These are phyloP conservation scores for Lepetodrilus schrolli DNA, from an alignment of 2,888 invertebrate genomes.

Conservation along the genomic window DNA sequence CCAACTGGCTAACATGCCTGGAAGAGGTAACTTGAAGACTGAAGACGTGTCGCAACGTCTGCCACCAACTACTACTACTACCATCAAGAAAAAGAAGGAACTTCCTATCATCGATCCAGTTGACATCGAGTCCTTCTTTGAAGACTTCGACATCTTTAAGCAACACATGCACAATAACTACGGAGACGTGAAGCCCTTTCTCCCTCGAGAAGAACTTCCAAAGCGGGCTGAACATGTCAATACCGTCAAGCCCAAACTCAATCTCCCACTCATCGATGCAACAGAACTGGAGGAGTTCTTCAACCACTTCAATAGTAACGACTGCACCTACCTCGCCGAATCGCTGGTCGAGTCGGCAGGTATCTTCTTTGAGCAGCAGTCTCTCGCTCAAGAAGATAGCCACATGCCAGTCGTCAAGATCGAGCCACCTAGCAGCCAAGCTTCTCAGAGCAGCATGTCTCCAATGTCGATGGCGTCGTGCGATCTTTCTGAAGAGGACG, in stretches of 20 bases:
- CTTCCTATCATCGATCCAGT: conserved; percentile 47
- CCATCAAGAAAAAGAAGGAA: conserved; percentile 32
- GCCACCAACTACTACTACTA: not conserved
- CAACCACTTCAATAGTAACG: conserved; percentile 25
- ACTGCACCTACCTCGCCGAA: conserved; percentile 31
- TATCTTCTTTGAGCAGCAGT: conserved; percentile 10
- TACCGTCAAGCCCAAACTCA: conserved; percentile 37
- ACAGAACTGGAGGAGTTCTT: conserved; percentile 61
- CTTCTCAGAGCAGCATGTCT: conserved; percentile 12
- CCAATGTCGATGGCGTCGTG: conserved; percentile 18
- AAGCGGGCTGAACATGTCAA: not conserved
- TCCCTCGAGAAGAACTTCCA: not conserved
- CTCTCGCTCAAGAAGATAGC: not conserved
- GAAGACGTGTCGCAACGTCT: not conserved
- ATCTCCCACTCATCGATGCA: conserved; percentile 58
- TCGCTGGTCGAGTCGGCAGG: conserved; percentile 6
- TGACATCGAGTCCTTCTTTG: conserved; percentile 48
- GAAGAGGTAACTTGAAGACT: conserved; percentile 21
- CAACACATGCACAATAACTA: not conserved
- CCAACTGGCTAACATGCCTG: conserved; percentile 43
- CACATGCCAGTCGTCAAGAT: not conserved
- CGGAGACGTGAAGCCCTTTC: not conserved
- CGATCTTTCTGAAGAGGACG: conserved; percentile 43
- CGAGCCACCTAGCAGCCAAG: not conserved
- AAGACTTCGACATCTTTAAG: conserved; percentile 28